Evolutionary conservation across 2,797 vertebrate genomes (phyloP).

Genomic region (Sandelia bainsii): DNA sequence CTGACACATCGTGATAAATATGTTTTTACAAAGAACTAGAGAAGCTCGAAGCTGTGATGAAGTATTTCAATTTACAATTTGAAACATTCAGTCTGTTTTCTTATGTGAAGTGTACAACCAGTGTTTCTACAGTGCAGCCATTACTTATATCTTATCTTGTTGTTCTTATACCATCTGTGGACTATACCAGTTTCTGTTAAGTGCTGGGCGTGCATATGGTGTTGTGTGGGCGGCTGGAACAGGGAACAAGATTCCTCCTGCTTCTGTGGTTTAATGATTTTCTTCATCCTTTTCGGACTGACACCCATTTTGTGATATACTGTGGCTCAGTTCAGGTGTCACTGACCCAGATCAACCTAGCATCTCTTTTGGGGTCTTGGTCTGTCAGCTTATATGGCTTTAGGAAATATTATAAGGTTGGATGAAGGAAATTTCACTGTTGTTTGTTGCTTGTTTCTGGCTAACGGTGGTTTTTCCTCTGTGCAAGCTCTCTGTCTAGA

Average conservation of each 20-base stretch:
- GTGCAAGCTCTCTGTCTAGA: too few relatives aligned
- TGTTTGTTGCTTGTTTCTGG: too few relatives aligned
- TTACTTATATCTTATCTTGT: neutral
- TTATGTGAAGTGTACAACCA: neutral
- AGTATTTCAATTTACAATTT: neutral
- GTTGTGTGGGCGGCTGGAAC: conserved; percentile 35
- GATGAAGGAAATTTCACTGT: too few relatives aligned
- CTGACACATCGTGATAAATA: conserved; percentile 35
- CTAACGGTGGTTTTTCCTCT: too few relatives aligned
- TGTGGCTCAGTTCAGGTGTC: neutral
- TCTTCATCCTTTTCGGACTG: neutral
- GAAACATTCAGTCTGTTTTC: neutral
- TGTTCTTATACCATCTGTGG: neutral
- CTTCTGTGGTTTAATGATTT: conserved; percentile 7
- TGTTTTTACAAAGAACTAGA: conserved; percentile 9
- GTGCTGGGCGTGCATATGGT: neutral
- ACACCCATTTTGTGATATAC: neutral
- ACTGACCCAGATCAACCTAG: neutral
- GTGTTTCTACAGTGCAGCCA: neutral
- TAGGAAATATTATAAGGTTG: neutral
- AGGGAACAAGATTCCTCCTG: neutral
- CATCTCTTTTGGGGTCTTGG: neutral
- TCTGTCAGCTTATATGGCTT: neutral
- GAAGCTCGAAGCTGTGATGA: conserved; percentile 1
- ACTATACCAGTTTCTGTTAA: neutral